Conservation (phyloP, 2,113 vertebrate genomes). For the Hoplias malabaricus region DNA sequence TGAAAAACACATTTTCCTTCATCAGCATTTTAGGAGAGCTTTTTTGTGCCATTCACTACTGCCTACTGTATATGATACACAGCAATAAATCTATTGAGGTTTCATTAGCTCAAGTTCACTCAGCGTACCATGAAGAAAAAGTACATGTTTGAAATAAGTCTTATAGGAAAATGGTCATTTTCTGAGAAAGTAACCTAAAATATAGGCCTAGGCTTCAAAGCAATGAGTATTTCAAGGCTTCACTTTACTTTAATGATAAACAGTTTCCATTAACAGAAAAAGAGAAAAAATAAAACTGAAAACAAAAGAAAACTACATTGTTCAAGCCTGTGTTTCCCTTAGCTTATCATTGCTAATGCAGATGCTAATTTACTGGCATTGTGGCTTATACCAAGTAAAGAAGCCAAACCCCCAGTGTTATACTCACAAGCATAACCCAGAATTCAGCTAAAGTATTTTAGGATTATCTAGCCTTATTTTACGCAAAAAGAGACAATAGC, state of each 20-base stretch:
- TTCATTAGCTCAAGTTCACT: not conserved
- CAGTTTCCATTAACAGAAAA: not conserved
- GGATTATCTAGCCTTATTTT: too few relatives aligned
- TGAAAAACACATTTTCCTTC: too few relatives aligned
- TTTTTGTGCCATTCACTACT: too few relatives aligned
- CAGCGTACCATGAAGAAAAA: not conserved
- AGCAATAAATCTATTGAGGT: not conserved
- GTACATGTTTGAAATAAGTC: not conserved
- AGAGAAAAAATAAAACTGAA: not conserved
- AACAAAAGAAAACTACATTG: not conserved
- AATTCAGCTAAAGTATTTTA: too few relatives aligned
- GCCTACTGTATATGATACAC: too few relatives aligned
- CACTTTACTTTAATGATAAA: not conserved
- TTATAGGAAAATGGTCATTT: not conserved
- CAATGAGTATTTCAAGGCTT: not conserved
- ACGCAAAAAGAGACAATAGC: not conserved
- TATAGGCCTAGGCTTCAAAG: not conserved
- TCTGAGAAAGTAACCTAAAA: not conserved
- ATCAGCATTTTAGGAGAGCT: too few relatives aligned
- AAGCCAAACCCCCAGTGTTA: too few relatives aligned
- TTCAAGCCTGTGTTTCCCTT: too few relatives aligned
- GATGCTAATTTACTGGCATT: too few relatives aligned
- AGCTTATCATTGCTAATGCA: too few relatives aligned
- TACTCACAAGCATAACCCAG: too few relatives aligned
- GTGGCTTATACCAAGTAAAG: too few relatives aligned